Conservation (phyloP, 2,113 vertebrate species). For the Electrona antarctica region DNA sequence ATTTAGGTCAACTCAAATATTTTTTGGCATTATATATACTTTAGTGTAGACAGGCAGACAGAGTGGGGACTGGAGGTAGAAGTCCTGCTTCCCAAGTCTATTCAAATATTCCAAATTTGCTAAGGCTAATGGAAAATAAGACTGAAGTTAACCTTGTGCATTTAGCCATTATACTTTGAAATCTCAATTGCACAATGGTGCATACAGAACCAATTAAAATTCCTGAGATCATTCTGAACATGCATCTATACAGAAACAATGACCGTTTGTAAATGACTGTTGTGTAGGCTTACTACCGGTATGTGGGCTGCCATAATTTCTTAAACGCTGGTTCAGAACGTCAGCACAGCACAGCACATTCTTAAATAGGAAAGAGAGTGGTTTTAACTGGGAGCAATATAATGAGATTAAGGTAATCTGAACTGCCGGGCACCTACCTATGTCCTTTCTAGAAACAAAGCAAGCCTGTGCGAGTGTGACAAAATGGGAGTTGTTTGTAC, state of each 20-base stretch:
- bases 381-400: conserved; percentile 21
- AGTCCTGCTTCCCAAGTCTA: not conserved
- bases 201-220: not conserved
- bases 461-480: not conserved
- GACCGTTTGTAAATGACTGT: not conserved
- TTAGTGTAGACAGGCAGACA: not conserved
- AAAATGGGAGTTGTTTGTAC: not conserved
- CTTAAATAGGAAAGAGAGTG: conserved; percentile 10
- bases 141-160: not conserved
- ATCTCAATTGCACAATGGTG: not conserved
- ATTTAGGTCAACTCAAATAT: too few species aligned
- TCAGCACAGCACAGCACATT: not conserved
- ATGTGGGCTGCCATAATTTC: not conserved
- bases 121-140: not conserved
- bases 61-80: too few species aligned
- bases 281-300: not conserved
- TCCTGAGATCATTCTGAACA: not conserved
- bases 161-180: not conserved
- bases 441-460: not conserved
- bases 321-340: conserved; percentile 11
- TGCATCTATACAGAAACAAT: not conserved
- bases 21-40: too few species aligned
- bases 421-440: not conserved
- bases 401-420: conserved; percentile 40
- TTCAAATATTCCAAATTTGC: not conserved